Base-by-base conservation (phyloP, 2,113 vertebrate genomes). In the Motacilla tschutschensis region DNA sequence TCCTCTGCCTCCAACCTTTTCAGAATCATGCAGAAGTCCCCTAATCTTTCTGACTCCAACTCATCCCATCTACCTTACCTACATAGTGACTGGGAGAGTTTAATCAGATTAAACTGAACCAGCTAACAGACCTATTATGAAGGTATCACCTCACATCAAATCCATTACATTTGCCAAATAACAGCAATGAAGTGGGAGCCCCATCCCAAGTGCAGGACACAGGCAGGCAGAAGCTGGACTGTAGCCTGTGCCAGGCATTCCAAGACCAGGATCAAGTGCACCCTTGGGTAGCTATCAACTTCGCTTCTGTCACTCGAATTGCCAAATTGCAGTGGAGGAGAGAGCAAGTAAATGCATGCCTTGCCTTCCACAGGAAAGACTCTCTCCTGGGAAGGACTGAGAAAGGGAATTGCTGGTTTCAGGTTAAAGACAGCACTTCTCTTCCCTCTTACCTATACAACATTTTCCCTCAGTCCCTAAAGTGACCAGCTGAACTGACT, bases 101-200 rank as follows among this genome's bases (percentile, higher is more conserved):
- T 87, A 94, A 83, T 85, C 66, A 57, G 74, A 78, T 85, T 85
- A 86, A 88, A 81, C 41, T 58, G 64, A 64, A 85, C 14, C 22
- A 63, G 50, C n/a, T 69, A 80, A 83, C 3, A 83, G 58, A 69
- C 67, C 48, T 54, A 12, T 70, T 77, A 59, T 29, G 73, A 75
- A 83, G 38, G 58, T 35, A 83, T 47, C 74, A 54, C n/a, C 46
- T 65, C 17, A 0, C 29, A 85, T 72, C 38, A 83, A 83, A 80
- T 31, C 58, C 6, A 3, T 43, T 36, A 50, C 26, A 63, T n/a
- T 62, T 83, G 70, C 17, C 48, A 74, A 78, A 36, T 21, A 63
- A 41, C 13, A 79, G 59, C 54, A 67, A 9, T 21, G 10, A 53
- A 69, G 35, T 36, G 29, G 21, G 36, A 38, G 33, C 50, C 51